phyloP scores from a whole-genome alignment of 2,113 vertebrate genomes.

The Puntigrus tetrazona region DNA sequence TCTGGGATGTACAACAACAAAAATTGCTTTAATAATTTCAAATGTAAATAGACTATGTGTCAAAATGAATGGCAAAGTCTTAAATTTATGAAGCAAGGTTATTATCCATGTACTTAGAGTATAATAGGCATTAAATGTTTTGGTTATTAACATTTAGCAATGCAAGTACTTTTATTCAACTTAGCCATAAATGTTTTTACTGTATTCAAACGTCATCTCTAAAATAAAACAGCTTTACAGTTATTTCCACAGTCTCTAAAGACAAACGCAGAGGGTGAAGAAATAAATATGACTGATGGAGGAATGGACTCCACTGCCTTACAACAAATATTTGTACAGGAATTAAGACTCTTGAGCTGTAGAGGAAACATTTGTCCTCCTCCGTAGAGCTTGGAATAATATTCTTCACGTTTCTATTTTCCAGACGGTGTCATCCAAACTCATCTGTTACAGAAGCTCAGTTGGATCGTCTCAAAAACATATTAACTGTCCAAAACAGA shows the following conservation, averaged over 20 bases:
- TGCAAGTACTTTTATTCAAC: background rate
- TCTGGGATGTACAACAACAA: background rate
- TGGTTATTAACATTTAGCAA: background rate
- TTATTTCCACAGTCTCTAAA: background rate
- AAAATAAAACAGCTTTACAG: background rate
- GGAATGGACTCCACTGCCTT: constrained; percentile 21
- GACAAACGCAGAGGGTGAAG: background rate
- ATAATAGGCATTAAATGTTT: background rate
- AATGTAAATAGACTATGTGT: background rate
- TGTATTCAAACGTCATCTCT: constrained; percentile 7
- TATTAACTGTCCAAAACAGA: constrained; percentile 28
- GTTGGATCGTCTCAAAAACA: constrained; percentile 37
- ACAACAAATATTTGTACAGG: constrained; percentile 45
- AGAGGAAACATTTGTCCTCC: constrained; percentile 47
- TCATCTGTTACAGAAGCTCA: constrained; percentile 24
- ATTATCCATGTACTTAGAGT: background rate
- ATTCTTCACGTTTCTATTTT: constrained; percentile 31
- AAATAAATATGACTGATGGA: constrained; percentile 34
- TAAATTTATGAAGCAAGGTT: background rate
- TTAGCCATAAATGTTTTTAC: constrained; percentile 1
- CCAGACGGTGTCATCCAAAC: constrained; percentile 28
- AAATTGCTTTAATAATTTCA: background rate
- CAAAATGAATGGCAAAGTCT: background rate
- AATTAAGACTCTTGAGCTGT: constrained; percentile 46
- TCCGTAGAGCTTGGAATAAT: constrained; percentile 42